phyloP scores from a whole-genome alignment of 1,140 invertebrate genomes.

The Hormaphis cornu region DNA sequence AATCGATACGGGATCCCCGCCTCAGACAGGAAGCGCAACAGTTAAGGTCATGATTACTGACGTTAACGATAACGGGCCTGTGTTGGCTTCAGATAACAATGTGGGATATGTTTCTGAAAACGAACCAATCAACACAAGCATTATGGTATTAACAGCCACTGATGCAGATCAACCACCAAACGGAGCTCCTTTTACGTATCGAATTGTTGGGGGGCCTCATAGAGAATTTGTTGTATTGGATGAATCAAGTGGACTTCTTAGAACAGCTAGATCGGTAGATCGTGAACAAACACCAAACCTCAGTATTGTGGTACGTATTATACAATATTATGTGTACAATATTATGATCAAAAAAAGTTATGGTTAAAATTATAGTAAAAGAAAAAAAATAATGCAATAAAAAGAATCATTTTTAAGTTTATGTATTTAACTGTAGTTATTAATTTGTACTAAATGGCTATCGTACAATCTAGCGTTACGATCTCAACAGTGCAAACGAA shows the following conservation, averaged over 20 bases:
- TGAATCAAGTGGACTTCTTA: constrained; percentile 66
- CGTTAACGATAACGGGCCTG: constrained; percentile 87
- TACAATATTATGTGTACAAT: constrained; percentile 8
- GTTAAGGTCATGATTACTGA: constrained; percentile 70
- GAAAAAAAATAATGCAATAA: too few species aligned
- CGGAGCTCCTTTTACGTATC: constrained; percentile 79
- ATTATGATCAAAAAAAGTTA: neutral
- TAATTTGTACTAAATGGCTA: too few species aligned
- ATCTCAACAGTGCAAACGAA: too few species aligned
- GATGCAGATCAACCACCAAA: constrained; percentile 88
- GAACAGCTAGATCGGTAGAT: constrained; percentile 68
- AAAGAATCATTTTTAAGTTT: too few species aligned
- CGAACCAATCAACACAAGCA: constrained; percentile 69
- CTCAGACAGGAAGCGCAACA: constrained; percentile 75
- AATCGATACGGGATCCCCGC: constrained; percentile 76
- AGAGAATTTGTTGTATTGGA: constrained; percentile 66
- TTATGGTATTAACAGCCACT: constrained; percentile 72
- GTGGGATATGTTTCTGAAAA: constrained; percentile 77
- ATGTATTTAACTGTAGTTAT: too few species aligned
- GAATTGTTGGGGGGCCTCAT: constrained; percentile 65
- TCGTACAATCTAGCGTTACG: too few species aligned
- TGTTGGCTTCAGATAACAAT: constrained; percentile 61
- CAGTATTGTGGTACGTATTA: constrained; percentile 51
- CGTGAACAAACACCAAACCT: constrained; percentile 67
- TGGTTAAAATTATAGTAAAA: neutral